Evolutionary conservation across 2,888 invertebrate species (phyloP), one percentile per base, ranked within the genome.

Genomic region (Drosophila buzzatii): DNA sequence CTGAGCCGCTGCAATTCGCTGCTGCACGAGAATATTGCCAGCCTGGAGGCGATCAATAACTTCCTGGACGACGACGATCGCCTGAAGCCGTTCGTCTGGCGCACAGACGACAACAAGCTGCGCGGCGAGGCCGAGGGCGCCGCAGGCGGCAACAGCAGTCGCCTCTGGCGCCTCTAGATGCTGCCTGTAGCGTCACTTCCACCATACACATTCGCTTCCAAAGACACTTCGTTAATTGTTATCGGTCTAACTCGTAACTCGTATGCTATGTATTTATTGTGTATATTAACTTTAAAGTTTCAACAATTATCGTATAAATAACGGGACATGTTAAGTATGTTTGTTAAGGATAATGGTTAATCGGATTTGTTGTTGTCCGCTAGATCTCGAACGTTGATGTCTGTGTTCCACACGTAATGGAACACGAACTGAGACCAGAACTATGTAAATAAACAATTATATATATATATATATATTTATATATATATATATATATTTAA

Each of bases 21-120:
- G 63, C 94, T 99, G 20, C 97, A 97, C 92, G 96, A 97, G 93
- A 97, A 97, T 0, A 93, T 98, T 1, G 97, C 97, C 91, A 96
- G 97, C 56, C 95, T 98, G 91, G 98, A 98, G 91, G 95, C 96
- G 18, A 94, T 99, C 51, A 99, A 99, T 90, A 95, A 96, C 85
- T 93, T 96, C 76, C 93, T 99, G 39, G 98, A 98, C 33, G 94
- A 96, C 55, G 96, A 96, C 20, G 97, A 97, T 81, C 95, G 97
- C 16, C 93, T 99, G 45, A 97, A 98, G 91, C 97, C 98, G 0
- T 98, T 98, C 91, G 95, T 97, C 0, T 98, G 97, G 98, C 96
- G 96, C n/a, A 96, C 96, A 14, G 96, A 96, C 79, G 91, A 91
- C 55, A 91, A 88, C 56, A 91, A 91, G 65, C 56, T 86, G 65